These are phyloP conservation scores for Campoplex capitator DNA, from an alignment of 2,888 invertebrate genomes.

Conservation along the genomic window DNA sequence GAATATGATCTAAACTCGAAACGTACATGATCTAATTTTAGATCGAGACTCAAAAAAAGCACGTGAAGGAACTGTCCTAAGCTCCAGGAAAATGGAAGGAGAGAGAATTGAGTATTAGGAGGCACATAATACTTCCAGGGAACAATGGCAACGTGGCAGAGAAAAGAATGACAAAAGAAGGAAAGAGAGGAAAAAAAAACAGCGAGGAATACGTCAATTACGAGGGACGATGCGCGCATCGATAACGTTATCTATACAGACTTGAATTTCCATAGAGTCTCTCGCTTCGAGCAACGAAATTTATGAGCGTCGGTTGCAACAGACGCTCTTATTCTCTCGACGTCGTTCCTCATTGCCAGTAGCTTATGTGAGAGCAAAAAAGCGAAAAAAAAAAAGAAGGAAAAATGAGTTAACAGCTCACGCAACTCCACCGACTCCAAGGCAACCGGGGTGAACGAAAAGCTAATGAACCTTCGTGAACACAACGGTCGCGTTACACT, in stretches of 20 bases:
- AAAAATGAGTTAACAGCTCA: constrained; percentile 20
- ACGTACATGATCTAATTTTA: not conserved
- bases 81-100: not conserved
- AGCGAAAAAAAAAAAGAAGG: not conserved
- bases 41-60: not conserved
- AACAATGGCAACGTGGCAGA: constrained; percentile 3
- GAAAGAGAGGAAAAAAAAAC: not conserved
- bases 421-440: constrained; percentile 29
- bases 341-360: constrained; percentile 25
- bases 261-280: constrained; percentile 19
- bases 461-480: constrained; percentile 63
- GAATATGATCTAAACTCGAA: not conserved
- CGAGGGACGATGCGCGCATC: constrained; percentile 28
- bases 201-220: constrained; percentile 10
- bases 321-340: constrained; percentile 5
- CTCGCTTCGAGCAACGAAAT: constrained; percentile 31
- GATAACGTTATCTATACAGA: not conserved
- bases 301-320: constrained; percentile 36
- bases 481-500: constrained; percentile 3
- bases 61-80: not conserved
- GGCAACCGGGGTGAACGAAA: constrained; percentile 45
- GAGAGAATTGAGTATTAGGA: not conserved
- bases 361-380: not conserved
- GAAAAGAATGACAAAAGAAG: constrained; percentile 1
- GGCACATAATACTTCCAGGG: not conserved